Evolutionary conservation across 2,113 vertebrate species (phyloP).

Genomic region (Propithecus coquereli): DNA sequence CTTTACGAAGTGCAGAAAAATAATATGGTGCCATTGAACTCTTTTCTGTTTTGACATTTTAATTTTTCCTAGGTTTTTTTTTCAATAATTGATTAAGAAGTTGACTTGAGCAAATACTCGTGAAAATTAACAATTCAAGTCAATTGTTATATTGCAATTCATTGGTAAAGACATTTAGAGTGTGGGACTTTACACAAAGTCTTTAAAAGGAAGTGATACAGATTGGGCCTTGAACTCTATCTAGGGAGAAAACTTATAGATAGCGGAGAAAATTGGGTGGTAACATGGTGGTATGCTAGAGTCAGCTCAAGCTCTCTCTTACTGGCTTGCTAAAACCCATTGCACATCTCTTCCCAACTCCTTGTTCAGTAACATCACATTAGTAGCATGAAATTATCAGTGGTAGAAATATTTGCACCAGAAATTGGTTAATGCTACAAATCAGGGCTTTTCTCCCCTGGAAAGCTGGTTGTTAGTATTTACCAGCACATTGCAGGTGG

Average conservation of each 20-base stretch:
- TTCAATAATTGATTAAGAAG: background rate
- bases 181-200: background rate
- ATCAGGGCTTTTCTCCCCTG: background rate
- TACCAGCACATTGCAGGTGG: background rate
- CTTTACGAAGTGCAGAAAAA: background rate
- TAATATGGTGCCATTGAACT: background rate
- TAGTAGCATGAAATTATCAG: background rate
- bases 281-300: background rate
- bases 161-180: conserved; percentile 7
- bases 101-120: background rate
- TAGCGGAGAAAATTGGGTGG: background rate
- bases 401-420: background rate
- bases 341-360: background rate
- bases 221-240: background rate
- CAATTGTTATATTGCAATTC: background rate
- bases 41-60: conserved; percentile 28
- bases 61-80: background rate
- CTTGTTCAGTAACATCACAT: background rate
- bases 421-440: background rate
- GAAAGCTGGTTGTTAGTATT: conserved; percentile 9
- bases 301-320: background rate
- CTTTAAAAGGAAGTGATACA: conserved; percentile 22
- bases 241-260: background rate
- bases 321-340: background rate
- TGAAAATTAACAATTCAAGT: conserved; percentile 1